Percentiles rank a stretch among this genome's conserved stretches.
Conservation (phyloP, 2,797 vertebrate species). For the Paguma larvata region DNA sequence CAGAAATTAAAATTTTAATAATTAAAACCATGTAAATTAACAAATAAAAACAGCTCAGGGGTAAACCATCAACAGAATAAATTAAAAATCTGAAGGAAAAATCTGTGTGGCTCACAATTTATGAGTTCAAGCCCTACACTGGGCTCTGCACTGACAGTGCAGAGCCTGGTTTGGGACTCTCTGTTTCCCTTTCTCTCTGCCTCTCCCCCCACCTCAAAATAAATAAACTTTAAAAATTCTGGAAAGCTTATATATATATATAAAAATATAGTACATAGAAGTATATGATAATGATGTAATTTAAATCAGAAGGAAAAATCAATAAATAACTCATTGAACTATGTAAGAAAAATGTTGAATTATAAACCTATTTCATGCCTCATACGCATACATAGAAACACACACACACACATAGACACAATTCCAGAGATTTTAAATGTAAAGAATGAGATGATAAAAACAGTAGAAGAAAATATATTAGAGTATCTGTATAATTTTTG, state of each 20-base stretch:
- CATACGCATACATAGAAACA: not conserved
- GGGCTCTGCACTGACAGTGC: too few relatives aligned
- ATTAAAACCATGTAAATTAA: not conserved
- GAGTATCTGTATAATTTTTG: constrained; percentile 28
- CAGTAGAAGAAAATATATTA: constrained; percentile 34
- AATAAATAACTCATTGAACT: constrained; percentile 43
- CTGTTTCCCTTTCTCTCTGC: too few relatives aligned
- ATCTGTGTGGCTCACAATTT: too few relatives aligned
- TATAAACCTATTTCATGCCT: constrained; percentile 40
- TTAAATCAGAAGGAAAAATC: constrained; percentile 39
- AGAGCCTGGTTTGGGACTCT: too few relatives aligned
- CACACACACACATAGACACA: not conserved
- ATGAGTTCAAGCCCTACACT: too few relatives aligned
- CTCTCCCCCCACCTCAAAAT: too few relatives aligned
- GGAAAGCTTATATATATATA: not conserved
- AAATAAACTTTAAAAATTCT: not conserved
- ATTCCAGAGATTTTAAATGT: not conserved
- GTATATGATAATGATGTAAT: not conserved
- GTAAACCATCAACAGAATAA: constrained; percentile 40
- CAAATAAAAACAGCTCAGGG: constrained; percentile 22
- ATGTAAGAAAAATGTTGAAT: constrained; percentile 44
- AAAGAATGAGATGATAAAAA: constrained; percentile 25
- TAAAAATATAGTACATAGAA: constrained; percentile 2
- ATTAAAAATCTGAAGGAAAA: not conserved
- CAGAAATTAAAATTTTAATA: constrained; percentile 62